These are phyloP conservation scores for Cephus spinipes DNA, from an alignment of 2,888 invertebrate species.

Conservation along the genomic window DNA sequence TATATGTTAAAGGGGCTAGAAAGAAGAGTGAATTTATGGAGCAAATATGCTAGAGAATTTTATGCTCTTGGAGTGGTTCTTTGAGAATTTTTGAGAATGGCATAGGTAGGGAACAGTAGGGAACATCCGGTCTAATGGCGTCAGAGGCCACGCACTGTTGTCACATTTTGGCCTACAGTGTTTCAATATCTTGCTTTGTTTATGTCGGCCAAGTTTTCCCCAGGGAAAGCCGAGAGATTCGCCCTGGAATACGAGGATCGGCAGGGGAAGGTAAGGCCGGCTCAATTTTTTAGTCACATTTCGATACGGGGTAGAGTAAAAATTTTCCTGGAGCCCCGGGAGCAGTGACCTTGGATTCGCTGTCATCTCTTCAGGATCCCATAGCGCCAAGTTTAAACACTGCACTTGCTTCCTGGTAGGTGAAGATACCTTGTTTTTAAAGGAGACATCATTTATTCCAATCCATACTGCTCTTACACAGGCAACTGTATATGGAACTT, in stretches of 20 bases:
- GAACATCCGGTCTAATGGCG: conserved; percentile 63
- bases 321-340: conserved; percentile 45
- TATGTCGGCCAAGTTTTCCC: conserved; percentile 45
- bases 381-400: conserved; percentile 32
- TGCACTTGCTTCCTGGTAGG: no score
- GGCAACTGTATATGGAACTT: no score
- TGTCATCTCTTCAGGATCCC: conserved; percentile 48
- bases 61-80: no score
- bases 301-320: conserved; percentile 23
- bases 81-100: background rate
- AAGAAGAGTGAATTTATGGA: no score
- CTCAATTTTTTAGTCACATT: conserved; percentile 14
- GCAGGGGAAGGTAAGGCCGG: conserved; percentile 31
- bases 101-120: conserved; percentile 40
- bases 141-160: conserved; percentile 63
- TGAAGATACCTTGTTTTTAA: no score
- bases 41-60: no score
- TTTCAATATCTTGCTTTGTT: conserved; percentile 65
- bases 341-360: conserved; percentile 62
- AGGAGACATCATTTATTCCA: no score
- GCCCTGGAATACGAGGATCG: conserved; percentile 13
- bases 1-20: no score
- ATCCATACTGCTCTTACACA: no score
- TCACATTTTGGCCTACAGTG: conserved; percentile 66
- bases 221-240: conserved; percentile 26